Base-by-base conservation (phyloP, 2,797 vertebrate species). In the Alca torda region DNA sequence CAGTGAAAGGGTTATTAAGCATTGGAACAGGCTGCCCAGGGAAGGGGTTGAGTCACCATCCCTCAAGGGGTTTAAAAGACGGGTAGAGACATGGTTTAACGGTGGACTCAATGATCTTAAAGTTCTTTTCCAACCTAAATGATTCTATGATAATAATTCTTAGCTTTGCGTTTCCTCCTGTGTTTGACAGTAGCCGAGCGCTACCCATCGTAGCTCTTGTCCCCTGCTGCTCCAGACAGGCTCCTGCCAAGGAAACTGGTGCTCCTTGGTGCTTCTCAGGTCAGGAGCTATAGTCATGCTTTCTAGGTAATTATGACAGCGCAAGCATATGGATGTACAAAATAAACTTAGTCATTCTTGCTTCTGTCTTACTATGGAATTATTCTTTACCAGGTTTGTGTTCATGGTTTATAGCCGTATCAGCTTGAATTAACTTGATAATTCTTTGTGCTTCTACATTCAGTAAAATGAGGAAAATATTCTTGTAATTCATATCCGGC, bases 351-450 rank as follows among this genome's bases (percentile, higher is more conserved):
- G 2, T 46, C 16, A 0, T 45, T 72, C 15, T 67, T 91, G 46
- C 46, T 48, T 48, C 21, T 23, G 23, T 48, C 24, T 43, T 65
- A 35, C 28, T 39, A 2, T 50, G 50, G 11, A 57, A 50, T 64
- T 64, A 9, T 53, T 70, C 31, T 43, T 74, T 84, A 11, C 28
- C 28, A 21, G 0, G 0, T 30, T n/a, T 65, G 2, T 45, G 17
- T n/a, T 84, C 2, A 0, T 54, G 51, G 24, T 54, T 87, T 82
- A 9, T 63, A 59, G 35, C 48, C 13, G 20, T 28, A n/a, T 14
- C 37, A 59, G 17, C 46, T 60, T 0, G 0, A 46, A 35, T 13
- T 65, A 48, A 46, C 14, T 31, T 6, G 25, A 10, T n/a, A 3
- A 50, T 75, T 59, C 46, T 61, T 48, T 80, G 21, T 64, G 28